Conservation (phyloP, 2,888 invertebrate genomes). For the Halictus quadricinctus region DNA sequence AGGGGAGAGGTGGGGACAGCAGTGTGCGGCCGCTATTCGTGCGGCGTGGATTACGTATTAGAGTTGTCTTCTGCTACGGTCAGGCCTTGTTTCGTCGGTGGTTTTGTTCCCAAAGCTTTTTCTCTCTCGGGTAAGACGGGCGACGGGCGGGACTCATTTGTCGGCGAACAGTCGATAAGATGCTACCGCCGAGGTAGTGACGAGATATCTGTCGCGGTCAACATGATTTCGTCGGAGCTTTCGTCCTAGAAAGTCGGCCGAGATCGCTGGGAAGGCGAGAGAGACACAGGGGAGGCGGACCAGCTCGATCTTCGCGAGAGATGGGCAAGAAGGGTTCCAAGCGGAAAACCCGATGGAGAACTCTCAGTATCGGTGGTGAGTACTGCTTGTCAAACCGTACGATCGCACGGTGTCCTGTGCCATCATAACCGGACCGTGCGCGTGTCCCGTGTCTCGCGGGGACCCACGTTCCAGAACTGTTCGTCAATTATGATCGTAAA, state of each 20-base stretch:
- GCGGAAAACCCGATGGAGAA: slow-evolving; percentile 86
- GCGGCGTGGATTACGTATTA: slow-evolving; percentile 72
- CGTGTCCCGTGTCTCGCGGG: neutral
- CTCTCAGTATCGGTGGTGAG: slow-evolving; percentile 85
- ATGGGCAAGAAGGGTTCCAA: slow-evolving; percentile 86
- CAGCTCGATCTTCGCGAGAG: slow-evolving; percentile 66
- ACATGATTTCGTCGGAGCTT: slow-evolving; percentile 57
- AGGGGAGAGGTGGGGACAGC: slow-evolving; percentile 71
- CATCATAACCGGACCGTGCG: neutral
- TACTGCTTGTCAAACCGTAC: slow-evolving; percentile 48
- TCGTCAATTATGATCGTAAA: slow-evolving; percentile 10
- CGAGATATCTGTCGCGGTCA: slow-evolving; percentile 47
- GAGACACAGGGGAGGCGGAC: slow-evolving; percentile 57
- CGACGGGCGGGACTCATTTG: slow-evolving; percentile 46
- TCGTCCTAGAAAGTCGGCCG: slow-evolving; percentile 56
- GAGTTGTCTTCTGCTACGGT: slow-evolving; percentile 64
- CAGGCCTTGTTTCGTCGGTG: slow-evolving; percentile 46
- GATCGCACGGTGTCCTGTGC: neutral
- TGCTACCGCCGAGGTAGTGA: slow-evolving; percentile 66
- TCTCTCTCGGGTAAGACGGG: slow-evolving; percentile 35
- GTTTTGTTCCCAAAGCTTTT: slow-evolving; percentile 42
- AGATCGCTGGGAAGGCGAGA: slow-evolving; percentile 59
- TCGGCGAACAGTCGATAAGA: slow-evolving; percentile 54
- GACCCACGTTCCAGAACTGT: slow-evolving; percentile 8
- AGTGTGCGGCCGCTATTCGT: slow-evolving; percentile 79